Percentiles rank a stretch among this genome's conserved stretches.
phyloP scores from a whole-genome alignment of 2,888 invertebrate genomes.

The Acleris laterana region DNA sequence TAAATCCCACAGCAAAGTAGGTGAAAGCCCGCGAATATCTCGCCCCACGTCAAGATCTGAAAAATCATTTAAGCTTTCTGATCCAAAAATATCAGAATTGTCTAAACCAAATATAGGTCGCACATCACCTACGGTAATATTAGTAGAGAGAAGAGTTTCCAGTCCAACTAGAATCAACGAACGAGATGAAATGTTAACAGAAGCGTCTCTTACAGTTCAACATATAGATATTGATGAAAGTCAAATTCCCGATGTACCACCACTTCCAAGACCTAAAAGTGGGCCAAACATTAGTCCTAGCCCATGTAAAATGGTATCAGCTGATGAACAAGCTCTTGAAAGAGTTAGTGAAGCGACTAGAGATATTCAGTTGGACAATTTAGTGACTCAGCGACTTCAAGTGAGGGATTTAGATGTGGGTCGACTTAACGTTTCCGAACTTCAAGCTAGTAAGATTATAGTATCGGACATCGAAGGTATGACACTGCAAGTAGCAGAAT shows the following conservation, averaged over 20 bases:
- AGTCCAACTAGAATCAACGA: constrained; percentile 85
- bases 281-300: constrained; percentile 46
- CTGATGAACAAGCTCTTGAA: constrained; percentile 63
- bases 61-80: constrained; percentile 82
- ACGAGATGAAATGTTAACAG: constrained; percentile 85
- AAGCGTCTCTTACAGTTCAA: constrained; percentile 87
- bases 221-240: constrained; percentile 85
- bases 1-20: constrained; percentile 75
- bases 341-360: constrained; percentile 62
- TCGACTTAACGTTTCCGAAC: constrained; percentile 89
- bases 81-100: constrained; percentile 81
- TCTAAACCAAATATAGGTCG: constrained; percentile 83
- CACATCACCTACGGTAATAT: constrained; percentile 85
- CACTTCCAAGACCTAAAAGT: constrained; percentile 68
- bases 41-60: constrained; percentile 84
- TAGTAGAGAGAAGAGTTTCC: constrained; percentile 85
- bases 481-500: constrained; percentile 88
- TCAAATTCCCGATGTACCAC: constrained; percentile 73
- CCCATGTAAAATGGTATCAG: constrained; percentile 50
- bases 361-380: constrained; percentile 74
- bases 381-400: constrained; percentile 86
- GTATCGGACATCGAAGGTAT: constrained; percentile 92
- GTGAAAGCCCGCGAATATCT: constrained; percentile 76
- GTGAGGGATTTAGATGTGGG: constrained; percentile 92
- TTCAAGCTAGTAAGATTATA: constrained; percentile 91